A percentile compares a stretch with the other conserved stretches of the same genome.
phyloP scores from a whole-genome alignment of 2,113 vertebrate species.

The Acrocephalus arundinaceus region DNA sequence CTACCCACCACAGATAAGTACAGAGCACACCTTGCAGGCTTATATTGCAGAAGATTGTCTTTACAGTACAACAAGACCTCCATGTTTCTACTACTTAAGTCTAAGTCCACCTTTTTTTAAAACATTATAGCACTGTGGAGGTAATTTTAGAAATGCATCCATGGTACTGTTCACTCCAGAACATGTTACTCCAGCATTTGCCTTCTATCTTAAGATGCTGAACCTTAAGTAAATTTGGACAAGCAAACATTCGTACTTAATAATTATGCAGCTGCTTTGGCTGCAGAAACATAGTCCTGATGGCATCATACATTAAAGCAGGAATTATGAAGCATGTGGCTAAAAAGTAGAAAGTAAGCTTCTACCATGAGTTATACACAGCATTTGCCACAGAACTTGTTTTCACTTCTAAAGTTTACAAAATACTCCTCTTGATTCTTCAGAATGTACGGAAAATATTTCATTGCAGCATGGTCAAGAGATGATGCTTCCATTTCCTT shows the following conservation, averaged over 20 bases:
- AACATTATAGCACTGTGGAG: background rate
- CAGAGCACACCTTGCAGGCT: background rate
- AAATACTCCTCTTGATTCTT: background rate
- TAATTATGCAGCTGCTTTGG: background rate
- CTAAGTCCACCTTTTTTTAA: background rate
- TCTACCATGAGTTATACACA: background rate
- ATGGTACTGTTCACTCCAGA: background rate
- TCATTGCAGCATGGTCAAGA: slow-evolving; percentile 1
- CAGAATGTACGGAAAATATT: slow-evolving; percentile 19
- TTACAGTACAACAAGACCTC: background rate
- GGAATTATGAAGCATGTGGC: background rate
- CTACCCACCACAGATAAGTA: background rate
- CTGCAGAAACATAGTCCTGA: background rate
- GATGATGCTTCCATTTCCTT: slow-evolving; percentile 24
- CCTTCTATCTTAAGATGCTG: background rate
- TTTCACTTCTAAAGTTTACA: background rate
- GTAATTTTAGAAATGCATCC: background rate
- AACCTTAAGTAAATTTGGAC: background rate
- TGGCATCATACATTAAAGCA: background rate
- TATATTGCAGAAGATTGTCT: background rate
- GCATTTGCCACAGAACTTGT: background rate
- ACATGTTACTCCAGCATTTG: background rate
- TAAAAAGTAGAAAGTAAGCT: background rate
- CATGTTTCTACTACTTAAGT: background rate
- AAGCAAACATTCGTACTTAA: background rate